Conservation (phyloP, 1,140 invertebrate species). For the Mya arenaria region DNA sequence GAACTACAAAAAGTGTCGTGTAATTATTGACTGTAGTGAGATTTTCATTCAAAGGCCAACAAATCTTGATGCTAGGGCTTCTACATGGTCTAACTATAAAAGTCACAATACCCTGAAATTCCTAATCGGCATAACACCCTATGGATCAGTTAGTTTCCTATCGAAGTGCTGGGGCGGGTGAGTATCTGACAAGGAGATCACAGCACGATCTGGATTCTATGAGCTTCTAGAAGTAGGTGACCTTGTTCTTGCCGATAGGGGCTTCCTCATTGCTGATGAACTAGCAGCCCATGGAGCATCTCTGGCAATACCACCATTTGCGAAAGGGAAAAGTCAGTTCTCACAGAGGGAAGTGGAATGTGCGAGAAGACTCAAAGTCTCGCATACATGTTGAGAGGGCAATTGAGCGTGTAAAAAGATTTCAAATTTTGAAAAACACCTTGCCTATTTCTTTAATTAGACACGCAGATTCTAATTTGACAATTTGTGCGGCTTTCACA, state of each 20-base stretch:
- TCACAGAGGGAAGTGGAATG: slow-evolving; percentile 14
- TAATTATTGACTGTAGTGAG: background rate
- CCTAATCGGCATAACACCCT: slow-evolving; percentile 38
- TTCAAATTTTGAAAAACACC: slow-evolving; percentile 31
- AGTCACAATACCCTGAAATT: background rate
- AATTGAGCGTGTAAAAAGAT: slow-evolving; percentile 36
- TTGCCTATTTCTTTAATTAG: background rate
- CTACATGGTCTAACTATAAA: background rate
- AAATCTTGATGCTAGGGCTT: background rate
- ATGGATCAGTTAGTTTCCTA: too few species aligned
- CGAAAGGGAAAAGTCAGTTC: slow-evolving; percentile 12
- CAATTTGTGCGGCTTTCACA: slow-evolving; percentile 32
- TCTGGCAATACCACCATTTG: slow-evolving; percentile 42
- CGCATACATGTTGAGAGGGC: slow-evolving; percentile 37
- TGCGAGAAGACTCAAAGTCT: background rate
- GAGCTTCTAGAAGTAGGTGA: slow-evolving; percentile 41
- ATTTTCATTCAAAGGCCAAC: background rate
- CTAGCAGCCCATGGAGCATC: background rate
- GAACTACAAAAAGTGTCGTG: background rate
- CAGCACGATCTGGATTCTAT: slow-evolving; percentile 47
- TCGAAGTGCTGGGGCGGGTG: slow-evolving; percentile 57
- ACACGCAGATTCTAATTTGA: slow-evolving; percentile 30
- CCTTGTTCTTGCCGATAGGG: slow-evolving; percentile 43
- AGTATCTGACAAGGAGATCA: slow-evolving; percentile 53
- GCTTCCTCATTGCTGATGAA: slow-evolving; percentile 49